Conservation (phyloP, 2,113 vertebrate species). For the Sylvietta virens region DNA sequence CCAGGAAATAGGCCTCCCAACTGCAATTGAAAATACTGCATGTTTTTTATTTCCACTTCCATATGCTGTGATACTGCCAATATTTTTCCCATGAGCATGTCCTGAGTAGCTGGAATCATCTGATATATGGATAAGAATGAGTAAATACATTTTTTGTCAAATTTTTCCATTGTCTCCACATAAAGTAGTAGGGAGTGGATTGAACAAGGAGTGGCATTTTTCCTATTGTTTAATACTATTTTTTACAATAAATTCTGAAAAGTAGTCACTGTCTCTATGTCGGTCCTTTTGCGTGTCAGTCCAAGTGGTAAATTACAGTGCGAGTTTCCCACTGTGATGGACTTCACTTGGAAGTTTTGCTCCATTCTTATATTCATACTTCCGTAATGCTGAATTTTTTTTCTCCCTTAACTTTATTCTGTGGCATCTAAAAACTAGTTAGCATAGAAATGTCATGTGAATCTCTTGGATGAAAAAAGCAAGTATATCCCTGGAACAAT, state of each 20-base stretch:
- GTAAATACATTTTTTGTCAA: conserved; percentile 43
- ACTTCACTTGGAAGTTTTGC: not conserved
- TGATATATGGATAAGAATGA: not conserved
- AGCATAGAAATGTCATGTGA: not conserved
- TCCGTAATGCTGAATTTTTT: not conserved
- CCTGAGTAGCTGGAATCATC: conserved; percentile 11
- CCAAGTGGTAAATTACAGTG: not conserved
- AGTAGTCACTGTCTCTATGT: not conserved
- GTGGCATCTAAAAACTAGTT: not conserved
- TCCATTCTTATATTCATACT: not conserved
- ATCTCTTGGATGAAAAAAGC: not conserved
- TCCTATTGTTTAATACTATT: conserved; percentile 54
- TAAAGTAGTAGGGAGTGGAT: conserved; percentile 6
- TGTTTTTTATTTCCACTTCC: conserved; percentile 52
- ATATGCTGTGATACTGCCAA: conserved; percentile 17
- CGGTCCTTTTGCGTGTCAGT: not conserved
- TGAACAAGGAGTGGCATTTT: conserved; percentile 39
- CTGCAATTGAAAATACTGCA: conserved; percentile 53
- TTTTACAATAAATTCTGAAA: conserved; percentile 59
- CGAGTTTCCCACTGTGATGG: not conserved
- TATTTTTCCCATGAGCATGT: conserved; percentile 28
- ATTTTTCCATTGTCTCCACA: conserved; percentile 30
- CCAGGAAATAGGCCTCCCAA: conserved; percentile 43
- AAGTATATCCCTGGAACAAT: not conserved
- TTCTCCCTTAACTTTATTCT: not conserved